Conservation (phyloP, 2,797 vertebrate species). For the Gymnothorax javanicus region DNA sequence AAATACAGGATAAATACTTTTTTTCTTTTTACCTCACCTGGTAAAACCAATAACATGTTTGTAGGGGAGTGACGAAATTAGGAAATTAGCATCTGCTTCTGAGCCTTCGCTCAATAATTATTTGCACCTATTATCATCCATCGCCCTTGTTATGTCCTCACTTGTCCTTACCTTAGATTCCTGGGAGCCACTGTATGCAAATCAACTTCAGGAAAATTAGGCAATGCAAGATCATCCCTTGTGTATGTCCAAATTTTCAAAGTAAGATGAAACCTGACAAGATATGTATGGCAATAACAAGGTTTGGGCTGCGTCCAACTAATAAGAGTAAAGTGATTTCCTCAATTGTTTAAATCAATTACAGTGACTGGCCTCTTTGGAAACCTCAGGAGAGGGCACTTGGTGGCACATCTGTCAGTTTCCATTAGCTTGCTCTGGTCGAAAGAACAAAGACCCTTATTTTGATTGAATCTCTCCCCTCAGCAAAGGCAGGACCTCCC, state of each 20-base stretch:
- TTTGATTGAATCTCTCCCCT: conserved; percentile 54
- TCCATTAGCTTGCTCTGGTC: conserved; percentile 52
- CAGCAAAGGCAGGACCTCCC: conserved; percentile 41
- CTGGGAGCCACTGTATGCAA: neutral
- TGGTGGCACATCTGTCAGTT: conserved; percentile 55
- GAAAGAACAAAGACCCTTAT: conserved; percentile 53
- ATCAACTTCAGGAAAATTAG: neutral
- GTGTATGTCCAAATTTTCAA: neutral
- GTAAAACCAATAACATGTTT: neutral
- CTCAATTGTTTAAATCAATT: conserved; percentile 57
- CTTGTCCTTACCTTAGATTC: neutral
- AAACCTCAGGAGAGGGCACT: conserved; percentile 40
- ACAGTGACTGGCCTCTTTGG: conserved; percentile 62
- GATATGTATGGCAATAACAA: conserved; percentile 60
- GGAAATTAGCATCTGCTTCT: neutral
- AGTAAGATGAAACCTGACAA: conserved; percentile 37
- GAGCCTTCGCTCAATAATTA: neutral
- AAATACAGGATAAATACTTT: too few relatives aligned
- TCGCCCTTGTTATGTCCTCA: neutral
- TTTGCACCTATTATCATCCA: neutral
- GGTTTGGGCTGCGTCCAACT: conserved; percentile 21
- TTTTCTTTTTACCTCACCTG: neutral
- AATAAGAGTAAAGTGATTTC: conserved; percentile 43
- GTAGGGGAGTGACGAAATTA: too few relatives aligned
- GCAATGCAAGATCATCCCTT: neutral